Evolutionary conservation across 1,140 invertebrate genomes (phyloP).

Genomic region (Dendroctonus valens): DNA sequence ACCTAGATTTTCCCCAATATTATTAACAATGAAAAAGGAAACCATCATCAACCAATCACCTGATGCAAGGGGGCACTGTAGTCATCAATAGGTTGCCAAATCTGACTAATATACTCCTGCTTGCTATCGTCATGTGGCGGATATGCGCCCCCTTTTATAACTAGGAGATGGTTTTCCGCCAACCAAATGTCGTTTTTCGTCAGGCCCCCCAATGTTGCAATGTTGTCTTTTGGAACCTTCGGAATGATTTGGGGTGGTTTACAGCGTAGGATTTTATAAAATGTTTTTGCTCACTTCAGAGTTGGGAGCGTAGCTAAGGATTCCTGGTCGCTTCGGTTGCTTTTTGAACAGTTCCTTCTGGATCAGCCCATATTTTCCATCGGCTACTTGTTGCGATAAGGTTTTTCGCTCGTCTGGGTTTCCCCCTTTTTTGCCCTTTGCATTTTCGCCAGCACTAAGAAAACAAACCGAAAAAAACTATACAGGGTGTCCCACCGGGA

Average conservation of each 20-base stretch:
- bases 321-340: constrained; percentile 68
- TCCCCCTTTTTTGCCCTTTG: constrained; percentile 55
- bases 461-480: constrained; percentile 45
- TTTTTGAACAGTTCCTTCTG: constrained; percentile 77
- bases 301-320: constrained; percentile 76
- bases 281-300: constrained; percentile 59
- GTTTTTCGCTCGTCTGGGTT: constrained; percentile 74
- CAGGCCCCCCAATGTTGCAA: constrained; percentile 75
- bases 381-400: constrained; percentile 78
- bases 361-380: constrained; percentile 85
- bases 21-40: not conserved
- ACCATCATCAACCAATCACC: constrained; percentile 51
- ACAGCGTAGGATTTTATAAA: not conserved
- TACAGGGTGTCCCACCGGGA: too few species aligned
- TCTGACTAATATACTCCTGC: constrained; percentile 31
- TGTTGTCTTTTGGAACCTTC: constrained; percentile 64
- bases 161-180: constrained; percentile 82
- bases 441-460: constrained; percentile 59
- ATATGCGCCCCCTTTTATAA: constrained; percentile 74
- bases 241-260: not conserved
- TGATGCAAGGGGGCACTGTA: constrained; percentile 76
- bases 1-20: constrained; percentile 46
- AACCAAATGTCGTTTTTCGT: constrained; percentile 85
- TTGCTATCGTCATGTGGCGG: constrained; percentile 53
- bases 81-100: constrained; percentile 78